Evolutionary conservation across 2,888 invertebrate species (phyloP), one percentile per base, ranked within the genome.

Genomic region (Drosophila robusta): DNA sequence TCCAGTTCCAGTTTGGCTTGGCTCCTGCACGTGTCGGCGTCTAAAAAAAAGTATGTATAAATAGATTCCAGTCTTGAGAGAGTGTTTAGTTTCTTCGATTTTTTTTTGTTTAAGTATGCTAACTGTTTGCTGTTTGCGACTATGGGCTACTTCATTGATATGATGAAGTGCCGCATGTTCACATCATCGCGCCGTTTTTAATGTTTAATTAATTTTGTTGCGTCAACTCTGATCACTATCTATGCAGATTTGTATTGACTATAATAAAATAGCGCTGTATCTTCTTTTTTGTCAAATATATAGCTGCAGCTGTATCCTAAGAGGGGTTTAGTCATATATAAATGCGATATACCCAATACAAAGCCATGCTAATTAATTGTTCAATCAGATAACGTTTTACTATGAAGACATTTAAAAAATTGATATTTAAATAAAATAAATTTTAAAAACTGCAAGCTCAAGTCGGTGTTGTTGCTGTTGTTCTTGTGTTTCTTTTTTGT

Each of bases 341-440:
- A 7, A 56, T 49, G 16, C 34, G 18, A 39, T 44, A 49, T 12
- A 36, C 4, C 12, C 29, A 14, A 62, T 52, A 63, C 54, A 88
- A 77, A 80, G 70, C 74, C 71, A 63, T 60, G 69, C 73, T 81
- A 86, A 86, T 86, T 86, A 86, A 86, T 89, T 89, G 88, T 69
- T 67, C 60, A 76, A 86, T 86, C 85, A 85, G 85, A 86, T 86
- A 86, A 74, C 69, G 60, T 69, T 80, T 70, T 66, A 76, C 80
- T 85, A 88, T 89, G 63, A 85, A 86, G 85, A 86, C 85, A 79
- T 86, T 89, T 83, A 54, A 66, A 78, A 83, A 82, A 86, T 83
- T 67, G 74, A 77, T 84, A 78, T 81, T 77, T 85, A 70, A 89
- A 82, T 63, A 52, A 73, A 87, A 87, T 74, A 68, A 69, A 83